Base-by-base conservation (phyloP, 2,888 invertebrate species). In the Deladenus siricidicola region DNA sequence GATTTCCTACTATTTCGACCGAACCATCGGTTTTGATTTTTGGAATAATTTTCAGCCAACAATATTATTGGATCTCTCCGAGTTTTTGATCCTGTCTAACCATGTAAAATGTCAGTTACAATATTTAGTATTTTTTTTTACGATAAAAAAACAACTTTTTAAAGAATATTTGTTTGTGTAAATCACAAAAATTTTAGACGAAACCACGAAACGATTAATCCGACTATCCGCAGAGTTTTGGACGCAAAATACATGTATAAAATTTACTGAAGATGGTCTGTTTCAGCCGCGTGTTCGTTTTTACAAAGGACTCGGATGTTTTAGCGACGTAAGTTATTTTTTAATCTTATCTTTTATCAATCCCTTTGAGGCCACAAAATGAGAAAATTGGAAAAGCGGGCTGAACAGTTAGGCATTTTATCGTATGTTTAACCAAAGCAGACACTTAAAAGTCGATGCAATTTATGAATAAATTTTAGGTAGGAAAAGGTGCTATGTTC, bases 241-340 rank as follows among this genome's bases (percentile, higher is more conserved):
- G 56, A 44, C 14, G 23, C 21, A 48, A 19, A 30, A 56, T 21
- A 49, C 44, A n/a, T 56, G 56, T 24, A 26, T 56, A 8, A 44
- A 47, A 3, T 56, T 56, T 19, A 19, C 30, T 14, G 49, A 51
- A 42, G 34, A 57, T n/a, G 57, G 57, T 1, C 19, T 4, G 17
- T n/a, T 30, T n/a, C 34, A 17, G 17, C 56, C 56, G 47, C 23
- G 17, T 28, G 34, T 56, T 26, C 56, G 56, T 14, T 34, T 57
- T 19, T 48, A 50, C 39, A 57, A 57, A 24, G 57, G 57, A 26
- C 50, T 48, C 29, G 57, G 57, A 19, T 57, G 57, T 23, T 57
- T 50, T 26, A 57, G 57, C 50, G 39, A 57, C 24, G 51, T 53
- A 42, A 21, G 23, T 53, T 34, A 10, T 47, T 47, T 4, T 50